Base-by-base conservation (phyloP, 1,140 invertebrate species). In the Bombus soroeensis region DNA sequence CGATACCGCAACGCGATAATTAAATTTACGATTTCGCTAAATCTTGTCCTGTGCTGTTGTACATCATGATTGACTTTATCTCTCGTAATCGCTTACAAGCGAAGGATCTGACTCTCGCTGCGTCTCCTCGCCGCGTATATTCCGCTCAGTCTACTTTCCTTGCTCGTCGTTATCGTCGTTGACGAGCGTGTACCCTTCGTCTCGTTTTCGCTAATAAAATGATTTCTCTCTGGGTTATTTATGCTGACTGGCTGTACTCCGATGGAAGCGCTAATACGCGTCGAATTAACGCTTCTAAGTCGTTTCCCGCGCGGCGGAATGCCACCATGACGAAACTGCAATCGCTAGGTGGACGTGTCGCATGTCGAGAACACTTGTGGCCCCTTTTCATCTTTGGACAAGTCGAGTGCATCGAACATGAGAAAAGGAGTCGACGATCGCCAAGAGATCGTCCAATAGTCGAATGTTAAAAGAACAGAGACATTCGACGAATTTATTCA, bases 131-230 rank as follows among this genome's bases (percentile, higher is more conserved):
- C 12, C 9, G 47, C 47, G 47, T 22, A 8, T 53, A 53, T 22
- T 53, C 47, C 18, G 1, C 47, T 8, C 18, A 22, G 6, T 47
- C 18, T 15, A 15, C 13, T 53, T 47, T 41, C 59, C 39, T 71
- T 28, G 22, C 47, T 70, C 22, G 22, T 75, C 25, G 25, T 39
- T 70, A 70, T 78, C 37, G 34, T 10, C 59, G 62, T 66, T 72
- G 81, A 41, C 75, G 57, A 62, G 28, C 18, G 53, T 47, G 28
- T n/a, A 28, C 12, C 53, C n/a, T 39, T 66, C 74, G 12, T 32
- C 32, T 8, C 53, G 28, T 62, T n/a, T 62, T 6, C 81, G 85
- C 84, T 93, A 93, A 94, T 94, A 93, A 93, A 93, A 93, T 94
- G 92, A 92, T 90, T 90, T 85, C 79, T 85, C 83, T 57, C 62